Evolutionary conservation across 2,113 vertebrate genomes (phyloP).

Genomic region (Lethenteron camtschaticum): DNA sequence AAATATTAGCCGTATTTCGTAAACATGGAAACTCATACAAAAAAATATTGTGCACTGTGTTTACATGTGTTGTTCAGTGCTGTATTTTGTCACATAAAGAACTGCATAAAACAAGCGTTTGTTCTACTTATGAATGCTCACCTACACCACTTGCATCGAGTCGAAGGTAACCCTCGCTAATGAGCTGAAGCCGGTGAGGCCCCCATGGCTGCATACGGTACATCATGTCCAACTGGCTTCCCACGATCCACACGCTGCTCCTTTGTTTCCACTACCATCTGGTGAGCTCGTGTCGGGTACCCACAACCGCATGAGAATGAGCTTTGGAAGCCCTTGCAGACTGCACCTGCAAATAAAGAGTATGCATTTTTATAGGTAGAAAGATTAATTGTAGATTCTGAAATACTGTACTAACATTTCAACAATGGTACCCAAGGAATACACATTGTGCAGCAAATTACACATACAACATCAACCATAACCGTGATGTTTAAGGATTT

Average conservation of each 20-base stretch:
- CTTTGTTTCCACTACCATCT: constrained; percentile 53
- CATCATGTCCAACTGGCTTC: constrained; percentile 34
- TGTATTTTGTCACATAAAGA: constrained; percentile 7
- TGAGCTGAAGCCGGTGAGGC: constrained; percentile 60
- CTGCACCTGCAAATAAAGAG: constrained; percentile 26
- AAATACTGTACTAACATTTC: too few species aligned
- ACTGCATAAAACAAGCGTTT: not conserved
- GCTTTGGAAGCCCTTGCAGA: constrained; percentile 50
- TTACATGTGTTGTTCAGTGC: not conserved
- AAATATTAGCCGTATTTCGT: constrained; percentile 11
- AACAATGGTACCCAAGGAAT: too few species aligned
- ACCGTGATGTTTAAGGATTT: not conserved
- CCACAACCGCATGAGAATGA: constrained; percentile 51
- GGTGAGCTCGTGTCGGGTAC: constrained; percentile 38
- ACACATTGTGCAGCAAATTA: not conserved
- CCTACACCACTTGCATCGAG: constrained; percentile 35
- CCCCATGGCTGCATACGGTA: constrained; percentile 61
- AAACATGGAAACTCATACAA: constrained; percentile 8
- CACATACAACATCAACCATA: not conserved
- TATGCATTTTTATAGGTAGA: not conserved
- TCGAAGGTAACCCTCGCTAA: constrained; percentile 50
- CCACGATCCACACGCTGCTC: constrained; percentile 37
- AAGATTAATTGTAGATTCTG: too few species aligned
- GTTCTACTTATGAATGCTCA: constrained; percentile 15
- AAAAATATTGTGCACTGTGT: not conserved